phyloP scores from a whole-genome alignment of 2,113 vertebrate species.

The Pedionomus torquatus region DNA sequence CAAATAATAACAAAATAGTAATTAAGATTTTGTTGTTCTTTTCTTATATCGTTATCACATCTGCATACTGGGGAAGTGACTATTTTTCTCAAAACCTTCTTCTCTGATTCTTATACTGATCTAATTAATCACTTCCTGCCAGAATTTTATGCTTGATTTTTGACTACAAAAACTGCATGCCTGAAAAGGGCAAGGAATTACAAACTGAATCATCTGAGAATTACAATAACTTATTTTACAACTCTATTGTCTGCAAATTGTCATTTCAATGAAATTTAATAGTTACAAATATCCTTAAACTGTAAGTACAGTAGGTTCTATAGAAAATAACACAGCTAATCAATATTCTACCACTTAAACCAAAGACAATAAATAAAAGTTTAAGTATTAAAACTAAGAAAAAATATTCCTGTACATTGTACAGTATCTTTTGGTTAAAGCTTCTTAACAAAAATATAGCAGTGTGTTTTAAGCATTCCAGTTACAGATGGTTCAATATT shows the following conservation, averaged over 20 bases:
- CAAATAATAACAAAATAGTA: background rate
- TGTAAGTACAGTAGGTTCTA: background rate
- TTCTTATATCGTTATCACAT: background rate
- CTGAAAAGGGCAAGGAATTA: background rate
- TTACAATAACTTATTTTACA: slow-evolving; percentile 11
- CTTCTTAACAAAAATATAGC: slow-evolving; percentile 67
- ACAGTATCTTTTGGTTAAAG: slow-evolving; percentile 58
- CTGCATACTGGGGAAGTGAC: background rate
- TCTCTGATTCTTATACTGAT: background rate
- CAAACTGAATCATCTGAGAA: background rate
- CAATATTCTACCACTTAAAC: slow-evolving; percentile 4
- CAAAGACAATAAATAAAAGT: slow-evolving; percentile 60
- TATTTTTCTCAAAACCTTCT: background rate
- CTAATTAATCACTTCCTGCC: background rate
- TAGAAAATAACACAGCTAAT: background rate
- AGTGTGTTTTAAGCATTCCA: slow-evolving; percentile 34
- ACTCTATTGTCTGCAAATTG: background rate
- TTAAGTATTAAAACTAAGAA: slow-evolving; percentile 42
- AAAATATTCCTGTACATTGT: slow-evolving; percentile 48
- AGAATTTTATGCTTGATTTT: background rate
- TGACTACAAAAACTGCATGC: background rate
- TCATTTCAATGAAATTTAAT: background rate
- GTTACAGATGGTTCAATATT: slow-evolving; percentile 13
- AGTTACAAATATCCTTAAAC: background rate
- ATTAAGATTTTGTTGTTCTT: background rate